A percentile compares a stretch with the other conserved stretches of the same genome.
Evolutionary conservation across 2,888 invertebrate species (phyloP).

Genomic region (Dolomedes plantarius): DNA sequence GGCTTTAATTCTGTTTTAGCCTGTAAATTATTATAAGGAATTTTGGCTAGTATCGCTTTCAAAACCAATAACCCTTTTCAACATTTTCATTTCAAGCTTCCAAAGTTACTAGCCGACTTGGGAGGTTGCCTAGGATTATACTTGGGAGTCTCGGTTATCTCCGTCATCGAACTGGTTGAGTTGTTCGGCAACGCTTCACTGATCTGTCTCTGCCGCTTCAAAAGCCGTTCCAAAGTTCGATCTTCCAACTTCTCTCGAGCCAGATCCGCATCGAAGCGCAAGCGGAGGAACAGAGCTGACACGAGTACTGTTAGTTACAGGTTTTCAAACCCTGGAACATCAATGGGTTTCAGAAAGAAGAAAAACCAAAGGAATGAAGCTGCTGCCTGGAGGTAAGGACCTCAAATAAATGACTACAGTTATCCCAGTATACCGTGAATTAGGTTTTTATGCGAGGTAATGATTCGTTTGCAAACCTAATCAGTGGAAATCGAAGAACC

Average conservation of each 20-base stretch:
- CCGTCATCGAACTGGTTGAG: slow-evolving; percentile 60
- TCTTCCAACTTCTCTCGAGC: background rate
- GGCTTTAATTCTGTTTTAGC: too few relatives aligned
- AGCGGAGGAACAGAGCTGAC: background rate
- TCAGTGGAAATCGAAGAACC: too few relatives aligned
- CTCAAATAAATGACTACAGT: too few relatives aligned
- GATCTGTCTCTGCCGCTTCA: slow-evolving; percentile 21
- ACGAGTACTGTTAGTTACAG: background rate
- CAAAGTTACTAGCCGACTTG: slow-evolving; percentile 61
- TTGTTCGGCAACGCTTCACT: slow-evolving; percentile 40
- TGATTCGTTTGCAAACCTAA: too few relatives aligned
- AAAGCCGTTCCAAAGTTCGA: background rate
- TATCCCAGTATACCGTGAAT: too few relatives aligned
- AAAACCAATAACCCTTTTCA: too few relatives aligned
- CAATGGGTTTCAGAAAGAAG: slow-evolving; percentile 13
- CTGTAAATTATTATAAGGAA: too few relatives aligned
- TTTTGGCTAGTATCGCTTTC: too few relatives aligned
- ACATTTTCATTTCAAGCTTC: too few relatives aligned
- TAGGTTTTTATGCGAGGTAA: too few relatives aligned
- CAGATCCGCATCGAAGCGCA: background rate
- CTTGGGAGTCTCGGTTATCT: slow-evolving; percentile 61
- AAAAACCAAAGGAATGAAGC: slow-evolving; percentile 5
- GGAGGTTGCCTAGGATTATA: slow-evolving; percentile 66
- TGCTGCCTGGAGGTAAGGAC: slow-evolving; percentile 24
- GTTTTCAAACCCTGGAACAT: background rate